Base-by-base conservation (phyloP, 1,140 invertebrate species). In the Phymorhynchus buccinoides region DNA sequence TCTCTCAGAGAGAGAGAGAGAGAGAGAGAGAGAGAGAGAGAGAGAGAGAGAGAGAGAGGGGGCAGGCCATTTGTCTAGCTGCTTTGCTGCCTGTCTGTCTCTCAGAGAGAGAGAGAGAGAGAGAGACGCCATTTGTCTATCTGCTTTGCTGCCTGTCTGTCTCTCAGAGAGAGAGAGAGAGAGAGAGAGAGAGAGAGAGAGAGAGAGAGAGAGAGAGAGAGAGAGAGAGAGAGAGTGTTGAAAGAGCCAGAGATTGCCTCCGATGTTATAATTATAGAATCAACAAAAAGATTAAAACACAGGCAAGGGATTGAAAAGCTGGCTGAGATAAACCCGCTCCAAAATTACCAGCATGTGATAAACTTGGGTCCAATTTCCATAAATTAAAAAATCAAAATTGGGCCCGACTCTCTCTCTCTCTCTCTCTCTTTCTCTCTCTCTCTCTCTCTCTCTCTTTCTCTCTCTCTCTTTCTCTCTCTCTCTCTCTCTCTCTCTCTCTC, bases 101-200 rank as follows among this genome's bases (percentile, higher is more conserved):
- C 22, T 14, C 18, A 66, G 62, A 35, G 68, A 35, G 68, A 35
- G 68, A 35, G 68, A 35, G 68, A 35, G 68, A 7, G 68, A 35
- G 30, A 35, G 30, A 73, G n/a, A 35, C 6, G 30, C 6, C 22
- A 35, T 30, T 22, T 35, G 68, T 52, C 48, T 52, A 18, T 18
- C 12, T 52, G 48, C 48, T 14, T 0, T 18, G 0, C 1, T 22
- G 22, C 6, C 18, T 6, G 6, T 62, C 1, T 22, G n/a, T 4
- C 22, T 62, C n/a, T 62, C 6, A 62, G n/a, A 62, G 56, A 27
- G 14, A 14, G 56, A 62, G 22, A 62, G n/a, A 22, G n/a, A 52
- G 48, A 52, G 48, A 52, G 48, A 52, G 48, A 52, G 48, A 52
- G 48, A 52, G 48, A 52, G 48, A 52, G 48, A 52, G 73, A 77